These are phyloP conservation scores for Maniola jurtina DNA, from an alignment of 1,140 invertebrate genomes.

Conservation along the genomic window DNA sequence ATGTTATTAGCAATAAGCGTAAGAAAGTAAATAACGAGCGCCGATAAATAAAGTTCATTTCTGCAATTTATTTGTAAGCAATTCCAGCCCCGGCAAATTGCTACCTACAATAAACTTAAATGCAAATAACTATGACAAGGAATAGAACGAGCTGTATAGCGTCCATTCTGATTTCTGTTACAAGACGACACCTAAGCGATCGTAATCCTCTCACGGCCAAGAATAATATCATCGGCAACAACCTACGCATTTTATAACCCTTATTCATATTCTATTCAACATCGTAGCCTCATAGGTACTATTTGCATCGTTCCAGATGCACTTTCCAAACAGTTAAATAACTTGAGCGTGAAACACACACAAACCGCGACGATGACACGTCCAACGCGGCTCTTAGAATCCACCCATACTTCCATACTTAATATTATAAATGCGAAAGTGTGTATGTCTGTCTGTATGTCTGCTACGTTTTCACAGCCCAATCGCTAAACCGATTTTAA, in stretches of 20 bases:
- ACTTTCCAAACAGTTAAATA: slow-evolving; percentile 25
- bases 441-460: too few relatives aligned
- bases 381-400: too few relatives aligned
- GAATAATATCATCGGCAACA: slow-evolving; percentile 10
- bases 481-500: too few relatives aligned
- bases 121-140: background rate
- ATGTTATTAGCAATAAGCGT: background rate
- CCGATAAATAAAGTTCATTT: slow-evolving; percentile 5
- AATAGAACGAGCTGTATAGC: background rate
- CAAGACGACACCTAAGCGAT: slow-evolving; percentile 21
- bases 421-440: too few relatives aligned
- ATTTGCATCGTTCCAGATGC: slow-evolving; percentile 33
- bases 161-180: slow-evolving; percentile 5
- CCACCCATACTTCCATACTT: too few relatives aligned
- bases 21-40: slow-evolving; percentile 3
- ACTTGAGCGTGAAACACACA: too few relatives aligned
- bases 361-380: too few relatives aligned
- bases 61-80: slow-evolving; percentile 2
- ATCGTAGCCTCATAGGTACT: slow-evolving; percentile 11
- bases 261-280: slow-evolving; percentile 28
- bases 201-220: slow-evolving; percentile 18
- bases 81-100: slow-evolving; percentile 1
- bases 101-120: slow-evolving; percentile 8
- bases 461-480: too few relatives aligned
- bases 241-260: slow-evolving; percentile 24